Evolutionary conservation across 2,113 vertebrate species (phyloP).

Genomic region (Labeo rohita): DNA sequence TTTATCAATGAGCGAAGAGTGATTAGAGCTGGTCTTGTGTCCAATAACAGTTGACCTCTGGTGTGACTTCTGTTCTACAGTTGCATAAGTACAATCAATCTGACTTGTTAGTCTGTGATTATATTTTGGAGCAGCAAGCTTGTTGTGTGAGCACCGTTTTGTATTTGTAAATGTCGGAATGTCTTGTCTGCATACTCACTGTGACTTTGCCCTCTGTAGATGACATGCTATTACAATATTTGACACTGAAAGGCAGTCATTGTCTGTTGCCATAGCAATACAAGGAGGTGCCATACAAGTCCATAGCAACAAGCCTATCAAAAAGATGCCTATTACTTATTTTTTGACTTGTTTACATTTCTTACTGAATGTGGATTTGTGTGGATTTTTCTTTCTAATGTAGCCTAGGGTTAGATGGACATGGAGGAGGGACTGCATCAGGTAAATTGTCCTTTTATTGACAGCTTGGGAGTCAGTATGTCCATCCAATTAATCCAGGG

Average conservation of each 20-base stretch:
- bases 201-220: slow-evolving; percentile 7
- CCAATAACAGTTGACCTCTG: slow-evolving; percentile 20
- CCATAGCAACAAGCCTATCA: slow-evolving; percentile 67
- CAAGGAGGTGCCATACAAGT: slow-evolving; percentile 61
- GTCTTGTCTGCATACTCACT: slow-evolving; percentile 28
- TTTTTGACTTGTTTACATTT: slow-evolving; percentile 30
- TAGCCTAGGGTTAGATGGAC: not conserved
- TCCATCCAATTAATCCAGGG: slow-evolving; percentile 57
- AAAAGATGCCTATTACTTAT: slow-evolving; percentile 40
- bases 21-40: slow-evolving; percentile 26
- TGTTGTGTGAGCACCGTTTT: not conserved
- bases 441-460: slow-evolving; percentile 69
- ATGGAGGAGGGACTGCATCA: slow-evolving; percentile 46
- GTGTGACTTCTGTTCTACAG: not conserved
- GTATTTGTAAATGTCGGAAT: slow-evolving; percentile 15
- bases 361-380: slow-evolving; percentile 41
- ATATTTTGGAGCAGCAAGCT: not conserved
- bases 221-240: slow-evolving; percentile 35
- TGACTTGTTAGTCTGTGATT: not conserved
- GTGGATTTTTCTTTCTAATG: not conserved
- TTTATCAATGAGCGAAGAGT: slow-evolving; percentile 40
- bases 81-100: not conserved
- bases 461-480: slow-evolving; percentile 54
- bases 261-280: slow-evolving; percentile 74
- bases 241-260: slow-evolving; percentile 52